Percentiles rank a stretch among this genome's conserved stretches.
These are phyloP conservation scores for Phrynocephalus versicolor DNA, from an alignment of 2,113 vertebrate genomes.

Conservation along the genomic window DNA sequence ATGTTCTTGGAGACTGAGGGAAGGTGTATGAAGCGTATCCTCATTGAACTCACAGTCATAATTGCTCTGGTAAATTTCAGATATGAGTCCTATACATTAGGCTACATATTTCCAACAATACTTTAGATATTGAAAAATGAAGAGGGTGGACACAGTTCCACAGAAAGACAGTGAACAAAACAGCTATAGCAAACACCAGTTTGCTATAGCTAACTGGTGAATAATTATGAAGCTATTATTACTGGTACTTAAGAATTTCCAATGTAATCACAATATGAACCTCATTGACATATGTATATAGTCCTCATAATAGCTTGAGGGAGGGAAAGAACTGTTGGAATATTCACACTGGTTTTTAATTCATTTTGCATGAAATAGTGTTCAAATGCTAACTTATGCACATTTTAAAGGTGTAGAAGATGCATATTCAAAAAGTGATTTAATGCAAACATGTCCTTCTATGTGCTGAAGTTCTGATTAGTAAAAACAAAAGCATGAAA, in stretches of 20 bases:
- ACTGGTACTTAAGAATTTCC: slow-evolving; percentile 45
- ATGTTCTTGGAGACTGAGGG: slow-evolving; percentile 51
- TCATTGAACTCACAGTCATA: slow-evolving; percentile 40
- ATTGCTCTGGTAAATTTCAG: slow-evolving; percentile 23
- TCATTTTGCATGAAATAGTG: slow-evolving; percentile 38
- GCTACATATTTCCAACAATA: neutral
- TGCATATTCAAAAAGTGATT: slow-evolving; percentile 27
- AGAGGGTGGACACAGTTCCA: neutral
- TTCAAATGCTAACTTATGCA: slow-evolving; percentile 30
- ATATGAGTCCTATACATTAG: slow-evolving; percentile 1
- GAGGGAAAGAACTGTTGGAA: slow-evolving; percentile 16
- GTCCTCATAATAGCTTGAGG: too few relatives aligned
- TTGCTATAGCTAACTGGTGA: slow-evolving; percentile 48
- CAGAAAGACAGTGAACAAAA: slow-evolving; percentile 3
- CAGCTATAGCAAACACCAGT: too few relatives aligned
- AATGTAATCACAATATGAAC: slow-evolving; percentile 52
- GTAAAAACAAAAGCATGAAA: slow-evolving; percentile 17
- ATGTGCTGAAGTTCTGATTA: slow-evolving; percentile 35
- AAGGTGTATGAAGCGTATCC: slow-evolving; percentile 36
- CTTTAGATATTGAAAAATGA: neutral
- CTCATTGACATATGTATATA: neutral
- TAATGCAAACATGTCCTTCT: slow-evolving; percentile 34
- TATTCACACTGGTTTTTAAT: slow-evolving; percentile 47
- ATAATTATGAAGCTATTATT: slow-evolving; percentile 46
- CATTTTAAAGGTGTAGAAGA: slow-evolving; percentile 29